Percentiles rank a stretch among this genome's conserved stretches.
Evolutionary conservation across 2,888 invertebrate species (phyloP).

Genomic region (Agrenia bidenticulata): DNA sequence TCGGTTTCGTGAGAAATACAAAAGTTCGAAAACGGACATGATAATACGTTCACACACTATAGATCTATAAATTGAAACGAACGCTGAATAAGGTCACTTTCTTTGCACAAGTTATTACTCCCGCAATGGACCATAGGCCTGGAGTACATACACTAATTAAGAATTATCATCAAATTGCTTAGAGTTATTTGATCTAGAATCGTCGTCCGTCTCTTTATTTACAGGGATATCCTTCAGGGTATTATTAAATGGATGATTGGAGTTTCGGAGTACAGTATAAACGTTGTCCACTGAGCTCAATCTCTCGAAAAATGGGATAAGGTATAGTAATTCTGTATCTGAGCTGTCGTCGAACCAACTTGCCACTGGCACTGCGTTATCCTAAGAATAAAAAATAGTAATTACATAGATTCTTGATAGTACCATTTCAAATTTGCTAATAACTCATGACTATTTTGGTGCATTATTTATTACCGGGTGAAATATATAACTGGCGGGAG

Average conservation of each 20-base stretch:
- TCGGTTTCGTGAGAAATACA: conserved; percentile 23
- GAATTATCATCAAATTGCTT: conserved; percentile 23
- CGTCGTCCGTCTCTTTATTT: conserved; percentile 23
- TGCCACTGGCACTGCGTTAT: conserved; percentile 79
- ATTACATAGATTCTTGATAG: background rate
- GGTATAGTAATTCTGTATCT: conserved; percentile 93
- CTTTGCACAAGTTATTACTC: conserved; percentile 21
- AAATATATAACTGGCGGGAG: conserved; percentile 99
- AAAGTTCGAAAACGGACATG: conserved; percentile 24
- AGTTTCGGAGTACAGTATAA: conserved; percentile 90
- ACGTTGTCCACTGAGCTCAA: conserved; percentile 96
- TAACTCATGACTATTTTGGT: too few relatives aligned
- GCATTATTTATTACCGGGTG: conserved; percentile 74
- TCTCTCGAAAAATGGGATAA: conserved; percentile 97
- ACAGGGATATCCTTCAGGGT: conserved; percentile 16
- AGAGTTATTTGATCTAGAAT: conserved; percentile 24
- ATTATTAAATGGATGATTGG: conserved; percentile 71
- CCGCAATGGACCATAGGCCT: conserved; percentile 17
- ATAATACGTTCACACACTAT: conserved; percentile 21
- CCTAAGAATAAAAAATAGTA: conserved; percentile 54
- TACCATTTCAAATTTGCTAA: background rate
- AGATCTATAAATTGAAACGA: conserved; percentile 20
- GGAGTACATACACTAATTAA: conserved; percentile 14
- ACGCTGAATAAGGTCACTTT: conserved; percentile 23
- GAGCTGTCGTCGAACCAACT: conserved; percentile 99